Percentiles rank a stretch among this genome's conserved stretches.
phyloP scores from a whole-genome alignment of 1,140 invertebrate genomes.

The Choristoneura fumiferana region DNA sequence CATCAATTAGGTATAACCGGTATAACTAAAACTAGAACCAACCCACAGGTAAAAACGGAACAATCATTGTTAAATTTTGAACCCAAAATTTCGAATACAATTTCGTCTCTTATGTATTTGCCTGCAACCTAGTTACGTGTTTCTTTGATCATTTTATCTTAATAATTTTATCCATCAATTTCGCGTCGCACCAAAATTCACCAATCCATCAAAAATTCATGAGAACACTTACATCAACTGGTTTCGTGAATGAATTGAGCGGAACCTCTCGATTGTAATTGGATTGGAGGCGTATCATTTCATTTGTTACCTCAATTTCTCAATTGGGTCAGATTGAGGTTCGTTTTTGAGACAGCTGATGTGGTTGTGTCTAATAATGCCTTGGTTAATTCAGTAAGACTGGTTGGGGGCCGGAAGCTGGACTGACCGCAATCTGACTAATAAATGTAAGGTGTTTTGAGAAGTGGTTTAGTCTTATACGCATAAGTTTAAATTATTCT shows the following conservation, averaged over 20 bases:
- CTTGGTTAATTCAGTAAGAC: slow-evolving; percentile 1
- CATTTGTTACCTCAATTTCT: slow-evolving; percentile 15
- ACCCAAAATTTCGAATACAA: too few relatives aligned
- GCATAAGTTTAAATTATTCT: too few relatives aligned
- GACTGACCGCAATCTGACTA: slow-evolving; percentile 11
- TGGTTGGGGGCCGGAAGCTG: slow-evolving; percentile 2
- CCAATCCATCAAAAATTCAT: too few relatives aligned
- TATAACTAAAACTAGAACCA: too few relatives aligned
- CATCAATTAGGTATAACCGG: too few relatives aligned
- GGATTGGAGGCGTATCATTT: slow-evolving; percentile 13
- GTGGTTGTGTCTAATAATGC: slow-evolving; percentile 6
- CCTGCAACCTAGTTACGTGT: too few relatives aligned
- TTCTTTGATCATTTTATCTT: too few relatives aligned
- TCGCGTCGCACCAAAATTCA: too few relatives aligned
- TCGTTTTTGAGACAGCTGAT: neutral
- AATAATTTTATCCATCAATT: too few relatives aligned
- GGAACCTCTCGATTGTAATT: slow-evolving; percentile 9
- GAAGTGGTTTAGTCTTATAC: neutral
- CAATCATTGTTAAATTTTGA: too few relatives aligned
- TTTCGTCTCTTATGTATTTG: too few relatives aligned
- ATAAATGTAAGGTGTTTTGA: neutral
- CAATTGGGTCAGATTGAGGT: slow-evolving; percentile 12
- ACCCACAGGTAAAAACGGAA: too few relatives aligned
- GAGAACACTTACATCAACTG: neutral
- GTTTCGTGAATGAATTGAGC: neutral